phyloP scores from a whole-genome alignment of 92 coral and sea anemone genomes.

The Zoanthus gigantus region DNA sequence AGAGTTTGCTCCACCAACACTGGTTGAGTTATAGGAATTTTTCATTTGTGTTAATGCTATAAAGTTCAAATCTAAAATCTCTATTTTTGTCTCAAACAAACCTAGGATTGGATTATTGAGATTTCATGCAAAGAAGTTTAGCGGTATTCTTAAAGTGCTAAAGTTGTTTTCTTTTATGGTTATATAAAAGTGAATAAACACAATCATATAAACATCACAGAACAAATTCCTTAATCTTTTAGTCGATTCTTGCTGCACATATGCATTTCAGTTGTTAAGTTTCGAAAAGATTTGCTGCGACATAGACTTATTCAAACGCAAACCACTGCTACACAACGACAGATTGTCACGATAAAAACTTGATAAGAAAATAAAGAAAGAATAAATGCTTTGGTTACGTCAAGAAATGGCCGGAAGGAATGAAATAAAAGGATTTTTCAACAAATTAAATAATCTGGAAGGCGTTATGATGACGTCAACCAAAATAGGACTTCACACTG shows the following conservation, averaged over 20 bases:
- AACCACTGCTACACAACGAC: no score
- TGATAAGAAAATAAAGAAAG: neutral
- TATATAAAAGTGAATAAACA: neutral
- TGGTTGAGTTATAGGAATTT: neutral
- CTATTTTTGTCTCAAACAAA: neutral
- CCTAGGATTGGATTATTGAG: neutral
- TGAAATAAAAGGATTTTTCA: neutral
- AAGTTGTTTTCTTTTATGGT: neutral
- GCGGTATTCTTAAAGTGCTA: neutral
- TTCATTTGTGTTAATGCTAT: slow-evolving; percentile 1
- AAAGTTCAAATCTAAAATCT: neutral
- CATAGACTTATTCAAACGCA: neutral
- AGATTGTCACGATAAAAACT: neutral
- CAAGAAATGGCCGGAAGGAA: neutral
- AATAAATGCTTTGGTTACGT: neutral
- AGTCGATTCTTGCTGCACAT: neutral
- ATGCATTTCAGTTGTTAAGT: neutral
- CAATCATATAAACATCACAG: neutral
- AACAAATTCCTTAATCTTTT: neutral
- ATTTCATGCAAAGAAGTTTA: neutral
- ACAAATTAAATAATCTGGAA: neutral
- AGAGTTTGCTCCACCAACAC: neutral
- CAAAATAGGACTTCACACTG: neutral
- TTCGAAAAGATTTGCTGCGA: neutral
- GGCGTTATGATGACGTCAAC: no score